phyloP scores from a whole-genome alignment of 1,140 invertebrate species.

The Zaprionus lachaisei region DNA sequence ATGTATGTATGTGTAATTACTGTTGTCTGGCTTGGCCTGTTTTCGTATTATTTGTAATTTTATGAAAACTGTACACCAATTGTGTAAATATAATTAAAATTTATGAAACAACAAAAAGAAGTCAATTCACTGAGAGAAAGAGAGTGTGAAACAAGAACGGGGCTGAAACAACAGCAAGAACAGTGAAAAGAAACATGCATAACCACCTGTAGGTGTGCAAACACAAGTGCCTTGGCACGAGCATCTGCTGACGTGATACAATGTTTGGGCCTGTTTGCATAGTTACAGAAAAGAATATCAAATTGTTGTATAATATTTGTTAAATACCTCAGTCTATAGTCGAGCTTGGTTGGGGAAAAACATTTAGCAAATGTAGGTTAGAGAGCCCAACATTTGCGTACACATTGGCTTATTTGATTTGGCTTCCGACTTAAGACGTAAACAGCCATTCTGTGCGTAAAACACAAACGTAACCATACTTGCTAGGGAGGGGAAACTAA shows the following conservation, averaged over 20 bases:
- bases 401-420: conserved; percentile 17
- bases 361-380: conserved; percentile 21
- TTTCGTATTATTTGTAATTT: conserved; percentile 77
- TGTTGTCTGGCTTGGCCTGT: conserved; percentile 39
- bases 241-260: conserved; percentile 58
- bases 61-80: conserved; percentile 77
- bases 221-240: conserved; percentile 67
- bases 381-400: neutral
- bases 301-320: conserved; percentile 68
- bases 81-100: conserved; percentile 78
- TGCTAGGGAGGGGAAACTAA: neutral
- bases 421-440: conserved; percentile 9
- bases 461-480: neutral
- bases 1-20: conserved; percentile 64
- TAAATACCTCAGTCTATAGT: conserved; percentile 7
- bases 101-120: conserved; percentile 30
- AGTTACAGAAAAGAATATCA: conserved; percentile 67
- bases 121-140: conserved; percentile 2
- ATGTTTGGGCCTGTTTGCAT: conserved; percentile 53
- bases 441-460: neutral
- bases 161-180: conserved; percentile 39
- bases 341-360: neutral
- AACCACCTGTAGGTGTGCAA: conserved; percentile 55
- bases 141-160: conserved; percentile 21
- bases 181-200: conserved; percentile 40